Percentiles rank a stretch among this genome's conserved stretches.
These are phyloP conservation scores for Gadopsis marmoratus DNA, from an alignment of 2,797 vertebrate genomes.

Conservation along the genomic window DNA sequence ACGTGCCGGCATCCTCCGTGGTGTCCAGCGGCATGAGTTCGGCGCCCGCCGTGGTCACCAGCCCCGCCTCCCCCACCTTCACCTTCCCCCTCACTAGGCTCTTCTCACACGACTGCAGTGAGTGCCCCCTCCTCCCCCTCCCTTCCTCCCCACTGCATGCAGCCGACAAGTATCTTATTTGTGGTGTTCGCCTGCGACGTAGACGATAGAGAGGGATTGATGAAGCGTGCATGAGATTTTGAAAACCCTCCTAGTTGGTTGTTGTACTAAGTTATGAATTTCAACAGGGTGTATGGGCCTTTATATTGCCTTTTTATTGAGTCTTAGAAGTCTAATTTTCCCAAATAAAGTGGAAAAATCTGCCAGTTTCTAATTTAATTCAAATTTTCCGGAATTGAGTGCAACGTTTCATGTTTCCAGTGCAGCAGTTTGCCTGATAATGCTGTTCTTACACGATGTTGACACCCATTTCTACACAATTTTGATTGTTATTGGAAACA, in stretches of 20 bases:
- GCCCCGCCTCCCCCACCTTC: constrained; percentile 93
- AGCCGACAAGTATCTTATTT: constrained; percentile 32
- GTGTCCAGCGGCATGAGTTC: constrained; percentile 97
- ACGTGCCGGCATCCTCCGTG: constrained; percentile 95
- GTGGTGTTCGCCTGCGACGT: constrained; percentile 1
- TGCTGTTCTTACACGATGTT: neutral
- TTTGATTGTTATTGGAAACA: neutral
- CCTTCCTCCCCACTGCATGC: constrained; percentile 66
- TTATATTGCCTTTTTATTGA: neutral
- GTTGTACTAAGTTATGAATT: neutral
- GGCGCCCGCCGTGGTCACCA: constrained; percentile 88
- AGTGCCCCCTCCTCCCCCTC: constrained; percentile 78
- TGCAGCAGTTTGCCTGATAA: neutral
- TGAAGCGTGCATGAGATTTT: constrained; percentile 32
- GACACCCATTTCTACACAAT: neutral
- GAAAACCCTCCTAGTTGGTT: neutral
- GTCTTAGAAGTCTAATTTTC: constrained; percentile 1
- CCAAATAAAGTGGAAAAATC: neutral
- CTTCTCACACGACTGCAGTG: constrained; percentile 98
- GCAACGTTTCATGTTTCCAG: neutral
- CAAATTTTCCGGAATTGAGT: neutral
- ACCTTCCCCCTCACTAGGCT: constrained; percentile 92
- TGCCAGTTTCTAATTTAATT: neutral
- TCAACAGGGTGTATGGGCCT: neutral
- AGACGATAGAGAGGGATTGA: neutral